phyloP scores from a whole-genome alignment of 2,113 vertebrate genomes.

The Myrmecophaga tridactyla region DNA sequence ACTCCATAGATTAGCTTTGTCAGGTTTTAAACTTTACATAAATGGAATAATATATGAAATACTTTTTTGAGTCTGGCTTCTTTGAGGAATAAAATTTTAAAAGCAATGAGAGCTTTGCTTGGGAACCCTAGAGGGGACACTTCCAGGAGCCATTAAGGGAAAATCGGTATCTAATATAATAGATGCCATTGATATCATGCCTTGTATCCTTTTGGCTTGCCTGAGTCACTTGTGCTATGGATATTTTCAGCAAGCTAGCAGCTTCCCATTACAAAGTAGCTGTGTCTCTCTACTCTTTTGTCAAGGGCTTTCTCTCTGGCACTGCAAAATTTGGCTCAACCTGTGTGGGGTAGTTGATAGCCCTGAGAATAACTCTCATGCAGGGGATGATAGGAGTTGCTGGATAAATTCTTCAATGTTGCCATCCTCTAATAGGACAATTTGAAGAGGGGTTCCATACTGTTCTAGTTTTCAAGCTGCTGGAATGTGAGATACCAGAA shows the following conservation, averaged over 20 bases:
- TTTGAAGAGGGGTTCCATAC: neutral
- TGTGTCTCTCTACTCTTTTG: neutral
- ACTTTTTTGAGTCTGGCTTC: too few relatives aligned
- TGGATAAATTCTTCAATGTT: neutral
- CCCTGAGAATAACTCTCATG: neutral
- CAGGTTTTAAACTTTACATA: too few relatives aligned
- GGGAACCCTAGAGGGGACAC: neutral
- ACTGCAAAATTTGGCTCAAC: neutral
- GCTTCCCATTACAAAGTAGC: neutral
- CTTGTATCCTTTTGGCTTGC: neutral
- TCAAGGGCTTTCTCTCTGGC: neutral
- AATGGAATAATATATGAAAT: too few relatives aligned
- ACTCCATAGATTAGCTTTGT: too few relatives aligned
- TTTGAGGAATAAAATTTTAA: constrained; percentile 12
- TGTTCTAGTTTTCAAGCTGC: too few relatives aligned
- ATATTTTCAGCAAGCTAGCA: neutral
- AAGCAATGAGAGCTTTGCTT: neutral
- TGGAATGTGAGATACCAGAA: too few relatives aligned
- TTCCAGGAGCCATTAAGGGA: neutral
- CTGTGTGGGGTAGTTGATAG: neutral
- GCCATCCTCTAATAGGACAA: neutral
- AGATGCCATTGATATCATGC: neutral
- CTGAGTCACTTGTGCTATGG: neutral
- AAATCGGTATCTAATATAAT: neutral
- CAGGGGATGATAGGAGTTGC: neutral